These are phyloP conservation scores for Campopleginae sp. DNA, from an alignment of 2,888 invertebrate species.

Conservation along the genomic window DNA sequence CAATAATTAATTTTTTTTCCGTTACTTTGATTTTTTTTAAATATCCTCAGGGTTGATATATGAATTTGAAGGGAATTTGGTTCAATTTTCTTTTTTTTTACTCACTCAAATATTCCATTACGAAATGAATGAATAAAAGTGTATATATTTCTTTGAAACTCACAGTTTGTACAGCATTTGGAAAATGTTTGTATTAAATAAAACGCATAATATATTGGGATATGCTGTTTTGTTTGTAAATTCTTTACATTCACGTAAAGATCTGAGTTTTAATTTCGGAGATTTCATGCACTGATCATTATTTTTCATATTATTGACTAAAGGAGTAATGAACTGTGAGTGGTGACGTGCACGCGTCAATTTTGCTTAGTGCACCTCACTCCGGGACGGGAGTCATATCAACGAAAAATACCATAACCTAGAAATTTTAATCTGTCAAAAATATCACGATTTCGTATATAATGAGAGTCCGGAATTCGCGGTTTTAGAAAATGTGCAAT, in stretches of 20 bases:
- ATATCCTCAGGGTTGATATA: not conserved
- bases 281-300: not conserved
- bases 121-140: not conserved
- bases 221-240: not conserved
- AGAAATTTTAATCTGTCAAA: slow-evolving; percentile 19
- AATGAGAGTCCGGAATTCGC: not conserved
- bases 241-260: not conserved
- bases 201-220: not conserved
- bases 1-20: not conserved
- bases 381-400: not conserved
- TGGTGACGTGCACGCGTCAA: not conserved
- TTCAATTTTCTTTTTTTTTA: not conserved
- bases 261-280: not conserved
- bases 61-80: not conserved
- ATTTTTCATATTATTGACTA: not conserved
- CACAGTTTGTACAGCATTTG: slow-evolving; percentile 14
- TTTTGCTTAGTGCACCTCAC: not conserved
- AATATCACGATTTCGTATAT: not conserved
- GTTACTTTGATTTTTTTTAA: not conserved
- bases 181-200: not conserved
- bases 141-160: not conserved
- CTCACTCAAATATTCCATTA: not conserved
- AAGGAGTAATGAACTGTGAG: not conserved
- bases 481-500: not conserved
- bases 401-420: not conserved